These are phyloP conservation scores for Dryoscopus gambensis DNA, from an alignment of 2,113 vertebrate species.

Conservation along the genomic window DNA sequence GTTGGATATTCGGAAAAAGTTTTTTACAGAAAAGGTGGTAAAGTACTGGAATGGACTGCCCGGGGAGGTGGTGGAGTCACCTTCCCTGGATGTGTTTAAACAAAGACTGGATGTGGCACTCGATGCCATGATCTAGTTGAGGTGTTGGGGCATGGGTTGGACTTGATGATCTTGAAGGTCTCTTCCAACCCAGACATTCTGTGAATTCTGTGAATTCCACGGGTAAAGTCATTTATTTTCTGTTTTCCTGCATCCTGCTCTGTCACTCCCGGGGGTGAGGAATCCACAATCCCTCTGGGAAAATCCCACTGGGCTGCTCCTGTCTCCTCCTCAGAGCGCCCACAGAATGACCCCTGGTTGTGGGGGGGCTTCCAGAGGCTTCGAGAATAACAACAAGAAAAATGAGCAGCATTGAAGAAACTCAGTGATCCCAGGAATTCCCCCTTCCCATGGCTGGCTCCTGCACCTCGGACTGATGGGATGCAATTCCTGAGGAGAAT, in stretches of 20 bases:
- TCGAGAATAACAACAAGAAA: not conserved
- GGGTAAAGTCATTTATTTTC: not conserved
- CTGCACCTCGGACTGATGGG: not conserved
- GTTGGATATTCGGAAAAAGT: too few relatives aligned
- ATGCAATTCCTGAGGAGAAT: not conserved
- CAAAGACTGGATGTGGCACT: too few relatives aligned
- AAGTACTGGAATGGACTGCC: too few relatives aligned
- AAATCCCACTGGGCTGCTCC: not conserved
- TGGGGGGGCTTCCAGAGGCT: not conserved
- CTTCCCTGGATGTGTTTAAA: too few relatives aligned
- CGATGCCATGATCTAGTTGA: too few relatives aligned
- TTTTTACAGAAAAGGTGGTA: too few relatives aligned
- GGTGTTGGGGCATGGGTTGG: too few relatives aligned
- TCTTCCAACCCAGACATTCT: too few relatives aligned
- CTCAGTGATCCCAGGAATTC: not conserved
- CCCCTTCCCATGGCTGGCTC: not conserved
- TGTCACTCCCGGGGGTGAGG: not conserved
- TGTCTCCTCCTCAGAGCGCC: not conserved
- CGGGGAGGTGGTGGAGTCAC: too few relatives aligned
- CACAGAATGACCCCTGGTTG: not conserved
- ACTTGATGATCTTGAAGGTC: too few relatives aligned
- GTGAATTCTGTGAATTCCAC: too few relatives aligned
- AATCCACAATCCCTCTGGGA: not conserved
- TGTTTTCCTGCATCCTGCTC: not conserved
- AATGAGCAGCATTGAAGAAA: not conserved